These are phyloP conservation scores for Onychostoma macrolepis DNA, from an alignment of 2,113 vertebrate genomes.

Conservation along the genomic window DNA sequence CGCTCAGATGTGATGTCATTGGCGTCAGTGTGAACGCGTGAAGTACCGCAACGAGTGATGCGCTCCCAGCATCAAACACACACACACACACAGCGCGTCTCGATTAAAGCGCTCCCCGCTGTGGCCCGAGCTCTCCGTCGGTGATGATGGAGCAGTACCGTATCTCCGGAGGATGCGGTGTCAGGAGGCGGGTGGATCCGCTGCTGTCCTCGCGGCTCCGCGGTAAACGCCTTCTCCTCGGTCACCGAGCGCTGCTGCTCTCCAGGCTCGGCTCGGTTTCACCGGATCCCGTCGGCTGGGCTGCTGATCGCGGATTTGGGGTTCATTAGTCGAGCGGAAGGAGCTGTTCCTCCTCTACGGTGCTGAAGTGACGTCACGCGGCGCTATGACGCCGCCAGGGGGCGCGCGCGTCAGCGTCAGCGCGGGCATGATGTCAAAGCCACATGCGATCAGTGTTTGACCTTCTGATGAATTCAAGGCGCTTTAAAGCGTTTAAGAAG, in stretches of 20 bases:
- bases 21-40: constrained; percentile 65
- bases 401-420: constrained; percentile 60
- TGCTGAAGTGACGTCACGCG: constrained; percentile 81
- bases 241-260: constrained; percentile 51
- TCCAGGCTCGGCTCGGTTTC: constrained; percentile 59
- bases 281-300: constrained; percentile 72
- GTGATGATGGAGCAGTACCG: constrained; percentile 69
- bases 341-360: constrained; percentile 76
- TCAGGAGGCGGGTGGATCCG: constrained; percentile 75
- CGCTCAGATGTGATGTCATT: constrained; percentile 31
- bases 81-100: background rate
- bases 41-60: constrained; percentile 76
- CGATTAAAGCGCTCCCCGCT: background rate
- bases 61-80: constrained; percentile 47
- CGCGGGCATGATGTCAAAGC: constrained; percentile 29
- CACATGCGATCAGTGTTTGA: background rate
- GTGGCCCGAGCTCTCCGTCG: no score
- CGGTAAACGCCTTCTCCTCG: constrained; percentile 4
- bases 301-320: constrained; percentile 72
- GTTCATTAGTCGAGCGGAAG: constrained; percentile 56
- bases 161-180: constrained; percentile 73
- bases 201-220: constrained; percentile 39
- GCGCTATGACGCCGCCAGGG: constrained; percentile 61
- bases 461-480: background rate
- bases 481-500: background rate